These are phyloP conservation scores for Esperia sulphurella DNA, from an alignment of 2,888 invertebrate species.

Conservation along the genomic window DNA sequence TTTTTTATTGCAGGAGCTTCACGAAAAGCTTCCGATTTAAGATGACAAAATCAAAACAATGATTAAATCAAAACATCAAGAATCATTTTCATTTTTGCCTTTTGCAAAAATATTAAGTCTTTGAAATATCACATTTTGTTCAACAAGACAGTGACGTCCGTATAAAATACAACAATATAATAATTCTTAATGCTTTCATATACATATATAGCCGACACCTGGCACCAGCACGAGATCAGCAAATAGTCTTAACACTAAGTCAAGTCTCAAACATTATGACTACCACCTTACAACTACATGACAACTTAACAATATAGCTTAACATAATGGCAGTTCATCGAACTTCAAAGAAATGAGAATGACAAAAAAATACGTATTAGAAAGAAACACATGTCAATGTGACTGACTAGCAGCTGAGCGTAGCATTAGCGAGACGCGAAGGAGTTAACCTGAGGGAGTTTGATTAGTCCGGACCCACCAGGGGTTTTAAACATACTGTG, in stretches of 20 bases:
- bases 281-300: constrained; percentile 64
- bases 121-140: constrained; percentile 77
- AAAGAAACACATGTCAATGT: constrained; percentile 42
- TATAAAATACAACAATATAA: constrained; percentile 58
- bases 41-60: constrained; percentile 74
- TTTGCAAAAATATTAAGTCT: constrained; percentile 63
- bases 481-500: constrained; percentile 53
- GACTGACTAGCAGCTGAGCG: constrained; percentile 41
- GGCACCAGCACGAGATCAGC: constrained; percentile 75
- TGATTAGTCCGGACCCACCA: constrained; percentile 55
- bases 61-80: constrained; percentile 63
- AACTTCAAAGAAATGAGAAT: constrained; percentile 52
- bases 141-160: constrained; percentile 75
- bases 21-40: constrained; percentile 71
- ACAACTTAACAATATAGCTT: constrained; percentile 61
- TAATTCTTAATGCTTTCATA: constrained; percentile 79
- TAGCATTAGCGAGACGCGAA: constrained; percentile 48
- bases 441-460: constrained; percentile 53
- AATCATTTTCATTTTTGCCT: constrained; percentile 67
- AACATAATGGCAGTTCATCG: constrained; percentile 69
- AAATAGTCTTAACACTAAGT: constrained; percentile 62
- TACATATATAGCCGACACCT: constrained; percentile 61
- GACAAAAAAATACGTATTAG: constrained; percentile 49
- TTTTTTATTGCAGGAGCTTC: constrained; percentile 72
- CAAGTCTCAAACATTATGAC: constrained; percentile 62